Base-by-base conservation (phyloP, 1,140 invertebrate species). In the Lethrus apterus region DNA sequence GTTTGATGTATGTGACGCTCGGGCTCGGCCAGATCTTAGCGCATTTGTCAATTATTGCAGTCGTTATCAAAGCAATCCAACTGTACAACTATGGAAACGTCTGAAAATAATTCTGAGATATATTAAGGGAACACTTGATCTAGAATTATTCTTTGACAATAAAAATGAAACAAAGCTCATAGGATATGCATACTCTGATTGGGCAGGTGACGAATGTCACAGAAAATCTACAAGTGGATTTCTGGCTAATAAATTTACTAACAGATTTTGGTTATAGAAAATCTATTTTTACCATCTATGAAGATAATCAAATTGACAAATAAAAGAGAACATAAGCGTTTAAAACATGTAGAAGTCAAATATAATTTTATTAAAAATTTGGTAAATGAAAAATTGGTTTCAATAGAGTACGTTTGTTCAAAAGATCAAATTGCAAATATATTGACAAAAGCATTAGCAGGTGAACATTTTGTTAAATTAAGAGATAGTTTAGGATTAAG, bases 171-270 rank as follows among this genome's bases (percentile, higher is more conserved):
- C 11, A 26, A 19, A 30, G 20, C 18, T 70, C n/a, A 40, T 52
- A 30, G 63, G 63, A 15, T 71, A 54, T 55, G 59, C 63, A 17
- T 67, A 70, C 57, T 55, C 67, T 2, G 64, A 71, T 49, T 70
- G 67, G 63, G 69, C 55, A 7, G 51, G 36, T n/a, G n/a, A n/a
- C 29, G 54, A 18, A 13, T 13, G 51, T 19, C 58, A 68, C 23
- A 51, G 62, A 21, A 66, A 59, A 53, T 68, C 65, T 18, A 68
- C 59, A 21, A 63, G 60, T 17, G 65, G 66, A 8, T 65, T 53
- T 32, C 44, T 43, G 29, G 41, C 20, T 43, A 30, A 7, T 30
- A n/a, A 41, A 24, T 41, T 26, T 24, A 24, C 1, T 24, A 23
- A 4, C n/a, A 1, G 38, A 41, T 20, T 23, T 40, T 40, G 36